Evolutionary conservation across 1,140 invertebrate genomes (phyloP), one percentile per base, ranked within the genome.

Genomic region (Eubasilissa regina): DNA sequence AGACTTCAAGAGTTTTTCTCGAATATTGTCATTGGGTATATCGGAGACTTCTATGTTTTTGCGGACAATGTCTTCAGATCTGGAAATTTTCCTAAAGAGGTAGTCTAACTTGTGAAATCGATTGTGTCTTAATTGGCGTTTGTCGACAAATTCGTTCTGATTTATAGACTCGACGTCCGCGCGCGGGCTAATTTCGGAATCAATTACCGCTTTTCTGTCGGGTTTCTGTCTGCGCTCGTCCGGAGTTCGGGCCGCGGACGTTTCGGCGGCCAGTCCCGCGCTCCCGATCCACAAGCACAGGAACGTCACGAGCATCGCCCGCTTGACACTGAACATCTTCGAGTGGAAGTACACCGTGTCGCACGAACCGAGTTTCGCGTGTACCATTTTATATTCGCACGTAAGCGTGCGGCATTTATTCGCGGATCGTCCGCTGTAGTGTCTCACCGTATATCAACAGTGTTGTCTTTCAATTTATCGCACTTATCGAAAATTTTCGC

Each of bases 81-180:
- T 78, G 17, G 76, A 76, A 48, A 80, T 76, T 64, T 80, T 81
- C 47, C 55, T 80, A 21, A 78, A 76, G 48, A 83, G 25, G 11
- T 80, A 21, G 45, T 79, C 79, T 6, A 82, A 19, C 21, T 74
- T 80, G 19, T 70, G 79, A 58, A 55, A 80, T 12, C 81, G 62
- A 12, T 55, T 64, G 58, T 80, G 81, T 43, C 81, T 77, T 1
- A 82, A n/a, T 56, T 75, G 73, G 19, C 48, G 76, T 45, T 55
- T 70, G 3, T 78, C 51, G 62, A 55, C 15, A 10, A 48, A 15
- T 74, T 58, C 53, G 12, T 21, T 15, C 17, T 35, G 15, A 21
- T 73, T 51, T 25, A 17, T 12, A 11, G n/a, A 51, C 17, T 35
- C 51, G 0, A 8, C 17, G 15, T 17, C 17, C 19, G 56, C 47